Base-by-base conservation (phyloP, 1,140 invertebrate species). In the Drepana arcuata region DNA sequence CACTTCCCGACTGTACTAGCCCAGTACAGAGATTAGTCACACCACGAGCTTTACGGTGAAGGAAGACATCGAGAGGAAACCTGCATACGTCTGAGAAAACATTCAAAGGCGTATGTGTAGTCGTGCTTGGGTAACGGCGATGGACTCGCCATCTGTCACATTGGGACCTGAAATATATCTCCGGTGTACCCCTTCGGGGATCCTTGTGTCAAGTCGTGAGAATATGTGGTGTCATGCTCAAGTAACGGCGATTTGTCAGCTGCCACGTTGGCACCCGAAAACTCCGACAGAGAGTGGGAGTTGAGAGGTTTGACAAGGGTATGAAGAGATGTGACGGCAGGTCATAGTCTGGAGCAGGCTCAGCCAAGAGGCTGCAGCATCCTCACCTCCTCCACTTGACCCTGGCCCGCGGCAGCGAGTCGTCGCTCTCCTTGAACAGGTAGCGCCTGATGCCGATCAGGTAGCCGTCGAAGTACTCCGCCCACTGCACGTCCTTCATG, bases 351-450 rank as follows among this genome's bases (percentile, higher is more conserved):
- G 18, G 18, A 9, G 4, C 4, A 21, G 9, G 23, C 1, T n/a
- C 24, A 16, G 18, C 6, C 11, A 26, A 2, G 0, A 4, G 6
- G 24, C 7, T 25, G 42, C 39, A 21, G 29, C 27, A 9, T 31
- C 31, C 25, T 13, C 54, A 90, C 89, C 86, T 88, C 55, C 71
- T 87, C 82, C 84, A 86, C 65, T 82, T 86, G 2, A 65, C 81
- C 40, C 78, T 80, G 13, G 89, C 89, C 12, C 80, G 68, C 16
- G 88, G 82, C 21, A 93, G 55, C 1, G 88, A 91, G 9, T 85
- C 86, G 10, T 90, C 58, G 39, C 87, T 86, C 55, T 94, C 92
- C 48, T 93, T 91, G 25, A 94, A 79, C 15, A 94, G 58, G 61
- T 90, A 92, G 15, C 88, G 66, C 26, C 91, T 48, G 14, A 72